Evolutionary conservation across 2,113 vertebrate species (phyloP), one percentile per base, ranked within the genome.

Genomic region (Cavia porcellus): DNA sequence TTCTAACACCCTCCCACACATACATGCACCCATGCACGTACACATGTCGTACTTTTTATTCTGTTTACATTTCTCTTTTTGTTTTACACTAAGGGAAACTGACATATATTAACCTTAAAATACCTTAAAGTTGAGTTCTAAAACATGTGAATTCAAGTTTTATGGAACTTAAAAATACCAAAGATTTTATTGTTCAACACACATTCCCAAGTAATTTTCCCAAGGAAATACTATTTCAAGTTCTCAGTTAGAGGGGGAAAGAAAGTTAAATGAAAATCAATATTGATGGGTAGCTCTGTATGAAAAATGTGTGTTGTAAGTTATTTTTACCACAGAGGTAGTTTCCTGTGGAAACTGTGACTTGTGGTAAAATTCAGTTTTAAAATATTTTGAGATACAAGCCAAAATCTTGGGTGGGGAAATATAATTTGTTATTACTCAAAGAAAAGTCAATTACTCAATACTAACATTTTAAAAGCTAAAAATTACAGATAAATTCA

Each of bases 341-440:
- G 93, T 97, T 97, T 96, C 95, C 96, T 97, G 68, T 88, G 93
- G 96, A 98, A 98, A 97, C 38, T 97, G 45, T 98, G 91, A 97
- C 91, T 93, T 35, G 64, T 89, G 42, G 80, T 74, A 93, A 94
- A 45, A 11, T 55, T 94, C 83, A 92, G 50, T 92, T 98, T 96
- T 92, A 93, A 97, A 96, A 75, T 96, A 97, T 97, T 97, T 98
- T 97, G 81, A 96, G 85, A 84, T 47, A 94, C n/a, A 75, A 94
- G 88, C 94, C 89, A 97, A 97, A 97, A 89, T 92, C 57, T 86
- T 95, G 86, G 62, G 72, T 94, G 74, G 89, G 89, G 64, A 96
- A 95, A 89, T 94, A 77, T 59, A 95, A 95, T 88, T 92, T 92
- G 42, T 89, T 95, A 2, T 93, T 94, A 84, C 55, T 19, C 64